These are phyloP conservation scores for Garra rufa DNA, from an alignment of 2,113 vertebrate genomes.

Conservation along the genomic window DNA sequence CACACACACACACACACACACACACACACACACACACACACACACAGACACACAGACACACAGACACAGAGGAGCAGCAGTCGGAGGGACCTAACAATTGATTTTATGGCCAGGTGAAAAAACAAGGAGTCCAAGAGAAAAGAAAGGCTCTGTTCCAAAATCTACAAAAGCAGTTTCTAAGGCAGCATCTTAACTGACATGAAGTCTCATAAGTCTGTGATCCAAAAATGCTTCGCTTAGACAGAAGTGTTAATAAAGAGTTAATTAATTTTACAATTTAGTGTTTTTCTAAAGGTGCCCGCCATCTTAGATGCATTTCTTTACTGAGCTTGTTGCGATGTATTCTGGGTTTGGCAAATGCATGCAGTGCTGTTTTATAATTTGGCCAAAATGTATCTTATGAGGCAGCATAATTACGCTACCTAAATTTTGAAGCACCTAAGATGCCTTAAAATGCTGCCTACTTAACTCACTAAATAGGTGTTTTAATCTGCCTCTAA, in stretches of 20 bases:
- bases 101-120: constrained; percentile 30
- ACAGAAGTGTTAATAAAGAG: no score
- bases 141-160: neutral
- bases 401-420: neutral
- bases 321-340: neutral
- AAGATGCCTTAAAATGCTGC: neutral
- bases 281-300: no score
- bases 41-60: no score
- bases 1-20: no score
- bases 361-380: neutral
- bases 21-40: no score
- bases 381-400: neutral
- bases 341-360: neutral
- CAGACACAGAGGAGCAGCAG: no score
- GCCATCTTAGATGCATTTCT: neutral
- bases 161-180: neutral
- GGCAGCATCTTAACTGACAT: neutral
- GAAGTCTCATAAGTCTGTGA: neutral
- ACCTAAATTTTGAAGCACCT: neutral
- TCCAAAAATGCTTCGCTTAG: neutral
- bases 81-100: constrained; percentile 22
- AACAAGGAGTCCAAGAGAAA: neutral
- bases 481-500: neutral
- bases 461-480: neutral
- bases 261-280: no score